Evolutionary conservation across 2,888 invertebrate genomes (phyloP), one percentile per base, ranked within the genome.

Genomic region (Papilio demoleus): DNA sequence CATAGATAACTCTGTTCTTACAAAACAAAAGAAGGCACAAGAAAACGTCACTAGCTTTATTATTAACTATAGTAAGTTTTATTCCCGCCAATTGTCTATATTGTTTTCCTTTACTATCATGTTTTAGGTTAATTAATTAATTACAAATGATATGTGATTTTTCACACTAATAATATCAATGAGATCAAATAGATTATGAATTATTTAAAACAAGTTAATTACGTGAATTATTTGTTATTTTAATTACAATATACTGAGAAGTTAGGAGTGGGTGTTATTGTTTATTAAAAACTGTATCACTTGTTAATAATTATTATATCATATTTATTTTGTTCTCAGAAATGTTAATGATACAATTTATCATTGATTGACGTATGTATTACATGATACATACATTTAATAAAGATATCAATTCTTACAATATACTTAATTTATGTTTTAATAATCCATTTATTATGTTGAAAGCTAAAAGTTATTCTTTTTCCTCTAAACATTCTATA

Each of bases 311-410:
- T 17, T 36, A 47, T 22, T 14, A 31, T 19, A 47, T 22, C 36
- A 14, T 36, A 66, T 59, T 59, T 59, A 22, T 36, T 34, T 22
- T 40, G n/a, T 67, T 53, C 67, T 8, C 31, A 40, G 61, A 40
- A 67, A 31, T 53, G 24, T 61, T 31, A 38, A 67, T 31, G 40
- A 61, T 42, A 27, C 22, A 53, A 61, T 53, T 17, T 40, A 67
- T 67, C 14, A 40, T 17, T 58, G 6, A 56, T 65, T 56, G 65
- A 42, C 58, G 42, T 64, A n/a, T 19, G n/a, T 38, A n/a, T 4
- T 45, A 47, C 24, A 24, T 22, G 47, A 9, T 24, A 31, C 6
- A 31, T 4, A 31, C 4, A 31, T n/a, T 50, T 31, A 53, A 53
- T 6, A 50, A 50, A 50, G 5, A 31, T 8, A 53, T n/a, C 53